phyloP scores from a whole-genome alignment of 2,113 vertebrate genomes.

The Narcine bancroftii region DNA sequence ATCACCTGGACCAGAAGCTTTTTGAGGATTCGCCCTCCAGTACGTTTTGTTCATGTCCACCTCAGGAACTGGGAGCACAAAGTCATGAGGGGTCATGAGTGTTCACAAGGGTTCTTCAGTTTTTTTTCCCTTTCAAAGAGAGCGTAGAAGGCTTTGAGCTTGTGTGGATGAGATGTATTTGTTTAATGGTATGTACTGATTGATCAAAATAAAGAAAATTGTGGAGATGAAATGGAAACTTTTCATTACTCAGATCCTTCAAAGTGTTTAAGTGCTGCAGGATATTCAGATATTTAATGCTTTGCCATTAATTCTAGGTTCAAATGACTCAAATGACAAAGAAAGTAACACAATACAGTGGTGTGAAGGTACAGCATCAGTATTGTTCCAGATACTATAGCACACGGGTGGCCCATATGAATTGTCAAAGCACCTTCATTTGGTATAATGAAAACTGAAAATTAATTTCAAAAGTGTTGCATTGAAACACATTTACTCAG shows the following conservation, averaged over 20 bases:
- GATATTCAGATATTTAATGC: slow-evolving; percentile 9
- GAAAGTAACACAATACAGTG: not conserved
- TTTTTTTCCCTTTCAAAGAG: not conserved
- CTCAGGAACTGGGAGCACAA: too few species aligned
- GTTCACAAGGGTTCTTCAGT: too few species aligned
- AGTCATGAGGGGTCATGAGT: too few species aligned
- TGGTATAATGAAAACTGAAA: not conserved
- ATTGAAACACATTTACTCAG: slow-evolving; percentile 9
- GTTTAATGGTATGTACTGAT: not conserved
- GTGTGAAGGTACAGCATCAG: not conserved
- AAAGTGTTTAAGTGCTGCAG: not conserved
- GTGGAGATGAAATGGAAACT: not conserved
- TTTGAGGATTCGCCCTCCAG: too few species aligned
- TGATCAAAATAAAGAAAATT: not conserved
- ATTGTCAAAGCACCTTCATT: not conserved
- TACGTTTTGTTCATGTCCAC: too few species aligned
- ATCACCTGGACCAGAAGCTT: too few species aligned
- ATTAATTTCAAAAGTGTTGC: slow-evolving; percentile 11
- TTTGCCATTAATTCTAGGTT: not conserved
- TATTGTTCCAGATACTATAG: not conserved
- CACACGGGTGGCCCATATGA: not conserved
- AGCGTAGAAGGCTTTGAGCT: too few species aligned
- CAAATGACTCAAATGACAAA: slow-evolving; percentile 3
- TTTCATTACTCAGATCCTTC: not conserved
- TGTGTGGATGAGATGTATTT: too few species aligned